Evolutionary conservation across 2,113 vertebrate species (phyloP).

Genomic region (Drymodes brunneopygia): DNA sequence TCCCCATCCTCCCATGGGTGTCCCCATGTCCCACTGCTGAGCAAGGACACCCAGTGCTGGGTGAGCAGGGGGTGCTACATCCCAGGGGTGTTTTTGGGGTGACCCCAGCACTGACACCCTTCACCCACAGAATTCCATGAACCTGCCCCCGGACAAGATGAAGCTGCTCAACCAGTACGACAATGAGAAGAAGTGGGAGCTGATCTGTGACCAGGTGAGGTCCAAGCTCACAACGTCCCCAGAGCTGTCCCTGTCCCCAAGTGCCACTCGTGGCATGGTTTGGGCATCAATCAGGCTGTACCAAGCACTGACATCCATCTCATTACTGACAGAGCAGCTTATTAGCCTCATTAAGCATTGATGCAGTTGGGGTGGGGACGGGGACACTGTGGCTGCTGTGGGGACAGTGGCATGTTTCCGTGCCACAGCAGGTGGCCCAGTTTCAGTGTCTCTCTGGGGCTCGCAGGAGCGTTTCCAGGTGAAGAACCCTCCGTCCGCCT

Average conservation of each 20-base stretch:
- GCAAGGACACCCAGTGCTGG: background rate
- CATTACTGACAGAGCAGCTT: background rate
- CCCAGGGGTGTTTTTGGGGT: background rate
- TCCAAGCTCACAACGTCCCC: rapidly evolving
- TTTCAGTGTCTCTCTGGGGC: background rate
- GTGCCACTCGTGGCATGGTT: rapidly evolving
- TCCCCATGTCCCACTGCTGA: background rate
- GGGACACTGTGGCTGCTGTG: background rate
- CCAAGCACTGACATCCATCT: background rate
- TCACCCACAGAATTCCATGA: constrained; percentile 86
- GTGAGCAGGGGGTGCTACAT: background rate
- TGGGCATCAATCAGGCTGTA: rapidly evolving
- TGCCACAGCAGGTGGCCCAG: background rate
- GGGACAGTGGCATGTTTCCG: background rate
- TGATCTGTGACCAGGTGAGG: constrained; percentile 91
- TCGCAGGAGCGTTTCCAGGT: constrained; percentile 90
- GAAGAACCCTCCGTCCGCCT: constrained; percentile 87
- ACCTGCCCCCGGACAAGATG: constrained; percentile 93
- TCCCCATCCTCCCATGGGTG: background rate
- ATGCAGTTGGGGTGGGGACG: background rate
- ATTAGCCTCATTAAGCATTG: background rate
- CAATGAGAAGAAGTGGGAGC: constrained; percentile 97
- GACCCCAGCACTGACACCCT: background rate
- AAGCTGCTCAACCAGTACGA: constrained; percentile 90
- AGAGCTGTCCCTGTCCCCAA: background rate